phyloP scores from a whole-genome alignment of 2,797 vertebrate genomes.

The Hapalemur alaotrensis region DNA sequence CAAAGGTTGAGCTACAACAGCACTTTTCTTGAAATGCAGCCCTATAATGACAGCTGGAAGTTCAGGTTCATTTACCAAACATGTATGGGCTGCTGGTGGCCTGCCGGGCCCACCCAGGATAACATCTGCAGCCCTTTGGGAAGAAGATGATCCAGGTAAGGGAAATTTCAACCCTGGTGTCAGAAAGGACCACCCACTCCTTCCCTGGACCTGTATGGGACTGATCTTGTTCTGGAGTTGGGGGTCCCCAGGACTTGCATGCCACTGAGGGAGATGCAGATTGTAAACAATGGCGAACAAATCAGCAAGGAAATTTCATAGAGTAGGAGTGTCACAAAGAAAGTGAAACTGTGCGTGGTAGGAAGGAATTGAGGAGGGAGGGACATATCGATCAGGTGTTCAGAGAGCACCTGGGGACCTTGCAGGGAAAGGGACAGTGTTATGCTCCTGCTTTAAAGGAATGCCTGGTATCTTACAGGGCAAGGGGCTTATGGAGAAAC shows the following conservation, averaged over 20 bases:
- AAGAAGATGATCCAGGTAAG: accelerated
- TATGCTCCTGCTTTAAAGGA: neutral
- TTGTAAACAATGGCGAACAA: neutral
- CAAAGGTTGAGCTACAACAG: neutral
- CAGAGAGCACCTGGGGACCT: neutral
- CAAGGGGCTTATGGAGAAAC: neutral
- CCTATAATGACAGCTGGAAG: neutral
- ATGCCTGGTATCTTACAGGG: neutral
- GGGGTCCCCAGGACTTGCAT: neutral
- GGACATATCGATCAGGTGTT: accelerated
- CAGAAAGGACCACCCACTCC: neutral
- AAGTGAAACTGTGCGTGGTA: neutral
- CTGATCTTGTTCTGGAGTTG: neutral
- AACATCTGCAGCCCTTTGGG: neutral
- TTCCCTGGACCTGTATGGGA: neutral
- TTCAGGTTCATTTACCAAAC: neutral
- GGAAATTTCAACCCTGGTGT: neutral
- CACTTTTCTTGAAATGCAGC: neutral
- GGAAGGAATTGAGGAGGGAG: neutral
- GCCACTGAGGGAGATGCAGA: neutral
- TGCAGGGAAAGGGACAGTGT: neutral
- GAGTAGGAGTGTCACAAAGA: neutral
- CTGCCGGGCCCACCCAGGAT: neutral
- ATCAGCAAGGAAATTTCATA: neutral
- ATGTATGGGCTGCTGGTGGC: neutral